A percentile compares a stretch with the other conserved stretches of the same genome.
Conservation (phyloP, 1,140 invertebrate species). For the Formica exsecta region DNA sequence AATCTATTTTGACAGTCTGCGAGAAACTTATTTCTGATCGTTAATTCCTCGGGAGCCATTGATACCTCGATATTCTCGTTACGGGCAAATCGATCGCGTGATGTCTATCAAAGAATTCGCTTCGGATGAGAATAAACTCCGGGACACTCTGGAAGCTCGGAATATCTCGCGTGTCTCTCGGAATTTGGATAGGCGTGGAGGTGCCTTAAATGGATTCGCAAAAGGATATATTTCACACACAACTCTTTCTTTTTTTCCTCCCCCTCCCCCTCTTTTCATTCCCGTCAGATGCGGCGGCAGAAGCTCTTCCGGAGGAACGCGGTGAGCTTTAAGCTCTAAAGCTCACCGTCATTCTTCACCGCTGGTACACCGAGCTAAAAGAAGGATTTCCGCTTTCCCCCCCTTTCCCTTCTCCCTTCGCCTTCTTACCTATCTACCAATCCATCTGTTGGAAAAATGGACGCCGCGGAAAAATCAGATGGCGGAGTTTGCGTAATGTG, state of each 20-base stretch:
- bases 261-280: not conserved
- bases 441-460: constrained; percentile 61
- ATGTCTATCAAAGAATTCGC: not conserved
- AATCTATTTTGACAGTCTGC: too few species aligned
- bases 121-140: constrained; percentile 9
- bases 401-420: not conserved
- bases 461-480: constrained; percentile 53
- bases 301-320: constrained; percentile 68
- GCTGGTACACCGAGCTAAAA: constrained; percentile 51
- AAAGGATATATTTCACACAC: constrained; percentile 17
- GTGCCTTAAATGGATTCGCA: constrained; percentile 54
- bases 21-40: not conserved
- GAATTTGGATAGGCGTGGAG: constrained; percentile 36
- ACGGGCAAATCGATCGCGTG: not conserved
- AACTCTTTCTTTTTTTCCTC: not conserved
- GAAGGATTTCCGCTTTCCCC: constrained; percentile 67
- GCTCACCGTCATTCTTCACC: constrained; percentile 60
- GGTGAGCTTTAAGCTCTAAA: constrained; percentile 62
- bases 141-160: not conserved
- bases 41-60: not conserved
- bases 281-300: constrained; percentile 45
- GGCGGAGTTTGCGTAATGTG: constrained; percentile 52
- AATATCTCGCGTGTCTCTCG: constrained; percentile 20
- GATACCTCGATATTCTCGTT: too few species aligned
- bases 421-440: constrained; percentile 41